These are phyloP conservation scores for Diabrotica virgifera DNA, from an alignment of 1,140 invertebrate genomes.

Conservation along the genomic window DNA sequence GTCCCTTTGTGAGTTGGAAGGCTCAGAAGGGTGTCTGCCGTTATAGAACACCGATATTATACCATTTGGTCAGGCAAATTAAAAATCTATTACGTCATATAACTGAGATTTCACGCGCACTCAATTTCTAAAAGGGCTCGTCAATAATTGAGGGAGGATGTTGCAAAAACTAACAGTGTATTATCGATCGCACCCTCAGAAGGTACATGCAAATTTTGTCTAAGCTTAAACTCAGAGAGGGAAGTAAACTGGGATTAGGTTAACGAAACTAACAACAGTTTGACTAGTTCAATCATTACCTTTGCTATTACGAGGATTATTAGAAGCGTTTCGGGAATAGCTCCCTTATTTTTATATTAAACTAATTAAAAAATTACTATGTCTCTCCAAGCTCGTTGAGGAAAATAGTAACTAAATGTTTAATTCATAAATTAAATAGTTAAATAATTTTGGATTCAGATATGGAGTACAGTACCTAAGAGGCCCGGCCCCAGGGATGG, in stretches of 20 bases:
- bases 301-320: neutral
- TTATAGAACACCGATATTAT: conserved; percentile 21
- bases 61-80: conserved; percentile 43
- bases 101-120: conserved; percentile 26
- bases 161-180: neutral
- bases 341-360: too few relatives aligned
- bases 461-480: too few relatives aligned
- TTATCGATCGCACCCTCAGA: too few relatives aligned
- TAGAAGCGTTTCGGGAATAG: too few relatives aligned
- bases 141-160: neutral
- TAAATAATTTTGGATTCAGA: too few relatives aligned
- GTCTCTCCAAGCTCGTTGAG: too few relatives aligned
- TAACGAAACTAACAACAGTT: neutral
- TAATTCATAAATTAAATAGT: too few relatives aligned
- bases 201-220: too few relatives aligned
- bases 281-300: neutral
- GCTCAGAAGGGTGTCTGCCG: conserved; percentile 25
- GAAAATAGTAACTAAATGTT: too few relatives aligned
- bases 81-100: conserved; percentile 37
- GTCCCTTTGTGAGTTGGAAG: conserved; percentile 15
- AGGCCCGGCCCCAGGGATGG: too few relatives aligned
- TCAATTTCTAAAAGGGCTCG: conserved; percentile 11
- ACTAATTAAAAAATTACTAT: too few relatives aligned
- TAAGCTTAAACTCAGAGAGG: too few relatives aligned
- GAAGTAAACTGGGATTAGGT: neutral